phyloP scores from a whole-genome alignment of 2,888 invertebrate species.

The Apotomis betuletana region DNA sequence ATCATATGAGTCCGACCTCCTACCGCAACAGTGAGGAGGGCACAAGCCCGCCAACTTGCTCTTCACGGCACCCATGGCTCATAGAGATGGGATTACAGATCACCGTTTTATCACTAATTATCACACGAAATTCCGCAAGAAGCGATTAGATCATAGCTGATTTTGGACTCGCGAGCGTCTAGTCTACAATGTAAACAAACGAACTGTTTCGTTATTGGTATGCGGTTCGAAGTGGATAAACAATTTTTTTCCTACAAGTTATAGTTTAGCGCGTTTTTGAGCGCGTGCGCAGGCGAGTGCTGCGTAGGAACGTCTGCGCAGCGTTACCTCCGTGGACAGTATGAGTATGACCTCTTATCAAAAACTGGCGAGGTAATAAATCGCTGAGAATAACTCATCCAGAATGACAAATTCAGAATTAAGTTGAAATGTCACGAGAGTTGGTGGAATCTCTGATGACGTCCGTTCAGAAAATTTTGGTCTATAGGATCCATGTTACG shows the following conservation, averaged over 20 bases:
- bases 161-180: constrained; percentile 53
- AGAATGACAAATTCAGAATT: constrained; percentile 36
- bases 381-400: constrained; percentile 40
- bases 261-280: constrained; percentile 42
- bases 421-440: constrained; percentile 6
- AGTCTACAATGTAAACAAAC: constrained; percentile 67
- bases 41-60: constrained; percentile 64
- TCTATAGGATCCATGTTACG: constrained; percentile 5
- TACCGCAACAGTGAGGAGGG: constrained; percentile 59
- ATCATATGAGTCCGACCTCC: constrained; percentile 65
- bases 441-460: constrained; percentile 33
- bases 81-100: constrained; percentile 21
- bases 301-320: constrained; percentile 60
- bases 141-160: constrained; percentile 64
- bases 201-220: constrained; percentile 54
- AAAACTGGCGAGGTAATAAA: constrained; percentile 48
- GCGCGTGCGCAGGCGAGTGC: constrained; percentile 65
- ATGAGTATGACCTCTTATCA: constrained; percentile 74
- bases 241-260: constrained; percentile 38
- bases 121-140: constrained; percentile 51
- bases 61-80: constrained; percentile 69
- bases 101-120: constrained; percentile 59
- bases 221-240: constrained; percentile 18
- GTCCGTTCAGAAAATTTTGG: constrained; percentile 22
- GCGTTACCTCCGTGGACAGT: constrained; percentile 47